Evolutionary conservation across 2,113 vertebrate genomes (phyloP).

Genomic region (Xiphophorus maculatus): DNA sequence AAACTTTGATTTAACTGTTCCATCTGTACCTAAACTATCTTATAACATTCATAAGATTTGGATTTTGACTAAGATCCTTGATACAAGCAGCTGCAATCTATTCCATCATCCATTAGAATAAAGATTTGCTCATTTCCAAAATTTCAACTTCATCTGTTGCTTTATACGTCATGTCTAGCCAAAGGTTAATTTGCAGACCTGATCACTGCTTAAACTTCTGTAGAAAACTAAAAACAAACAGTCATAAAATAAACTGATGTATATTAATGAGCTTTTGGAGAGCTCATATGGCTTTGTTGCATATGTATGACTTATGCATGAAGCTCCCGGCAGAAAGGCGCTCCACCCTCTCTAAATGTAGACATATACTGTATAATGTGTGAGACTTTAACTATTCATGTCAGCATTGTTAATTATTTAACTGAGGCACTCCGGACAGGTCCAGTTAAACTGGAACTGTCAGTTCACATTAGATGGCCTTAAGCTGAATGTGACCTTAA

Average conservation of each 20-base stretch:
- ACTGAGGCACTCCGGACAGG: not conserved
- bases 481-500: not conserved
- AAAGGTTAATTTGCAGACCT: not conserved
- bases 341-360: not conserved
- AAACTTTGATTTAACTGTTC: too few species aligned
- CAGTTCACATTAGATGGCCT: not conserved
- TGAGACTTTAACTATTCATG: slow-evolving; percentile 3
- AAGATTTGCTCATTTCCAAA: too few species aligned
- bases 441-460: not conserved
- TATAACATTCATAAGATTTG: too few species aligned
- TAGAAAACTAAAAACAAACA: not conserved
- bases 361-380: not conserved
- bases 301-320: not conserved
- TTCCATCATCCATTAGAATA: too few species aligned
- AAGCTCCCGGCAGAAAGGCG: not conserved
- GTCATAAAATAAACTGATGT: not conserved
- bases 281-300: not conserved
- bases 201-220: not conserved
- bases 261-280: not conserved
- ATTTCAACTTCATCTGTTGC: too few species aligned
- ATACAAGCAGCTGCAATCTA: too few species aligned
- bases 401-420: not conserved
- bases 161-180: not conserved
- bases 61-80: too few species aligned
- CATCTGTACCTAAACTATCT: too few species aligned